phyloP scores from a whole-genome alignment of 2,113 vertebrate species.

The Pycnonotus jocosus region DNA sequence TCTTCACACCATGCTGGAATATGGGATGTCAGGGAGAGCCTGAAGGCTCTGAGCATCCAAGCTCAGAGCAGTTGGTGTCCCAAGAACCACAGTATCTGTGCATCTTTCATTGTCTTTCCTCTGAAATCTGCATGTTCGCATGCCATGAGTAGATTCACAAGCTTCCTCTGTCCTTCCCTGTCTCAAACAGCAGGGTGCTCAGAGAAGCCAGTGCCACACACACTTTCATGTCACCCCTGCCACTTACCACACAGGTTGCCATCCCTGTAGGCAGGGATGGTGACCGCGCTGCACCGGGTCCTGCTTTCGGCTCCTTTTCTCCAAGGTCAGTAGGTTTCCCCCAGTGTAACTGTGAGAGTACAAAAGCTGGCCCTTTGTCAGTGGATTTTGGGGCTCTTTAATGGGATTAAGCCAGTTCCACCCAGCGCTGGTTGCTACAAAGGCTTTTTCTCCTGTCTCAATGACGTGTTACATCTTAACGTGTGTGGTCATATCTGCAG shows the following conservation, averaged over 20 bases:
- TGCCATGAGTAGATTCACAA: background rate
- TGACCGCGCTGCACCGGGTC: fast-evolving
- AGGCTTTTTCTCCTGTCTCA: slow-evolving; percentile 33
- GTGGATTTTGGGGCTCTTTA: slow-evolving; percentile 21
- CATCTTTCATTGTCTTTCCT: background rate
- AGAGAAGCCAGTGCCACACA: background rate
- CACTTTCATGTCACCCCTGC: background rate
- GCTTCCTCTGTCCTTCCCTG: background rate
- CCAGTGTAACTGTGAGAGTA: background rate
- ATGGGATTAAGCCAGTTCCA: slow-evolving; percentile 38
- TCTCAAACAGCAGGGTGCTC: background rate
- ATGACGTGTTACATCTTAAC: slow-evolving; percentile 32
- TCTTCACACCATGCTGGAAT: background rate
- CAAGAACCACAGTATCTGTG: background rate
- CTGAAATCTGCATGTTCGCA: background rate
- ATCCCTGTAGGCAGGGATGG: background rate
- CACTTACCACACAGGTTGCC: background rate
- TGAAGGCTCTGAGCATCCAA: background rate
- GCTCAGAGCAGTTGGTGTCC: background rate
- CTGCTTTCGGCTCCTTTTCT: background rate
- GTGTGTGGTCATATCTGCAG: slow-evolving; percentile 60
- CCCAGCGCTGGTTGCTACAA: slow-evolving; percentile 13
- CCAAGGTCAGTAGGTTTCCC: background rate
- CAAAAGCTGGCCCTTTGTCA: slow-evolving; percentile 18
- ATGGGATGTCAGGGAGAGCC: background rate